A percentile compares a stretch with the other conserved stretches of the same genome.
Evolutionary conservation across 2,797 vertebrate genomes (phyloP).

Genomic region (Alca torda): DNA sequence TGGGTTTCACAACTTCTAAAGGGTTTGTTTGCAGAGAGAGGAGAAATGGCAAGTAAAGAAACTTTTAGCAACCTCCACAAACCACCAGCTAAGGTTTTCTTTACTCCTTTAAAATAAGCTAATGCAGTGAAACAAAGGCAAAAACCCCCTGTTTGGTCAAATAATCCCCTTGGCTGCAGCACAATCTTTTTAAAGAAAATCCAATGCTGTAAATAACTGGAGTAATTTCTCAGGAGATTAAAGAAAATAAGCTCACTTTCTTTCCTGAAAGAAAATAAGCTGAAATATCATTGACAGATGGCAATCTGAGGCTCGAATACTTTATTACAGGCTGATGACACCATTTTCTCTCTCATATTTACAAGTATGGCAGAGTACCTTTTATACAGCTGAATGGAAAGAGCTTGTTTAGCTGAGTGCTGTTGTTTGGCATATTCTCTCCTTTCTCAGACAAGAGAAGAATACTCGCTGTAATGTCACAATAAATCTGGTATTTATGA

Average conservation of each 20-base stretch:
- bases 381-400: neutral
- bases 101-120: conserved; percentile 11
- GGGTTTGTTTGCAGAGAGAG: neutral
- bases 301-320: conserved; percentile 29
- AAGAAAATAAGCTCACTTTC: conserved; percentile 58
- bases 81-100: neutral
- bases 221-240: conserved; percentile 62
- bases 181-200: conserved; percentile 14
- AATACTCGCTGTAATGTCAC: neutral
- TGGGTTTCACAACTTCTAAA: neutral
- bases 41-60: neutral
- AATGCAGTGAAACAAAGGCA: conserved; percentile 30
- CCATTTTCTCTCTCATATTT: conserved; percentile 43
- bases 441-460: neutral
- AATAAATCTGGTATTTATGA: neutral
- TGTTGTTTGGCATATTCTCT: neutral
- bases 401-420: neutral
- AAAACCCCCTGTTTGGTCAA: conserved; percentile 5
- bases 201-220: conserved; percentile 44
- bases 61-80: conserved; percentile 11
- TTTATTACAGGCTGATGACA: conserved; percentile 51
- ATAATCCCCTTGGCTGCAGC: conserved; percentile 31
- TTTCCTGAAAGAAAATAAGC: conserved; percentile 52
- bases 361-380: conserved; percentile 18
- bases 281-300: conserved; percentile 63